phyloP scores from a whole-genome alignment of 2,797 vertebrate genomes.

The Acanthurus leucopareius region DNA sequence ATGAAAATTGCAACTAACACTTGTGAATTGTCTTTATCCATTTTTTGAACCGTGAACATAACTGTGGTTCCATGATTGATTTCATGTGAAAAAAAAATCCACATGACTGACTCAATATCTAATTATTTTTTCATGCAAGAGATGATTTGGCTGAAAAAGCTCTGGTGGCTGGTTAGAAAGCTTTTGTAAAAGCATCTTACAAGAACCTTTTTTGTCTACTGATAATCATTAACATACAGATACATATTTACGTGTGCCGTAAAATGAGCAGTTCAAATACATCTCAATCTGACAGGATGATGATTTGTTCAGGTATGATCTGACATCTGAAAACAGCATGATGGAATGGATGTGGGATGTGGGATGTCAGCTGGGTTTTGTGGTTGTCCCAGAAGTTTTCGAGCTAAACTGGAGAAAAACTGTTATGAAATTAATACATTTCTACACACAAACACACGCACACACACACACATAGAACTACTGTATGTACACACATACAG shows the following conservation, averaged over 20 bases:
- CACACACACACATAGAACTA: constrained; percentile 25
- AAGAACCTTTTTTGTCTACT: neutral
- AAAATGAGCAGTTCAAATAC: constrained; percentile 12
- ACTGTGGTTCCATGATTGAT: neutral
- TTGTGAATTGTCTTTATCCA: neutral
- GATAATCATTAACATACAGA: neutral
- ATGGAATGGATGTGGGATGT: neutral
- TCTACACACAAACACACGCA: constrained; percentile 37
- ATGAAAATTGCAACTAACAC: neutral
- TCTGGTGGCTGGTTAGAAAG: constrained; percentile 1
- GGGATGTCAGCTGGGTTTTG: neutral
- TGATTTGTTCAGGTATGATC: constrained; percentile 23
- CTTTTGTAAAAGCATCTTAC: constrained; percentile 1
- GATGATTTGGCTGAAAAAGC: neutral
- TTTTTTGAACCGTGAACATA: neutral
- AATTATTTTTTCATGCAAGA: neutral
- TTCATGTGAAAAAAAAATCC: neutral
- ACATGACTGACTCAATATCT: neutral
- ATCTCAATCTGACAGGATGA: constrained; percentile 40
- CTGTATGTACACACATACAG: constrained; percentile 31
- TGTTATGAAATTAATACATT: constrained; percentile 63
- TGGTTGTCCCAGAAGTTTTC: constrained; percentile 49
- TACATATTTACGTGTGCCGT: neutral
- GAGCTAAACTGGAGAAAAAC: constrained; percentile 44
- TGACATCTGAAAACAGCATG: constrained; percentile 35